Base-by-base conservation (phyloP, 2,888 invertebrate species). In the Harpalus rufipes region DNA sequence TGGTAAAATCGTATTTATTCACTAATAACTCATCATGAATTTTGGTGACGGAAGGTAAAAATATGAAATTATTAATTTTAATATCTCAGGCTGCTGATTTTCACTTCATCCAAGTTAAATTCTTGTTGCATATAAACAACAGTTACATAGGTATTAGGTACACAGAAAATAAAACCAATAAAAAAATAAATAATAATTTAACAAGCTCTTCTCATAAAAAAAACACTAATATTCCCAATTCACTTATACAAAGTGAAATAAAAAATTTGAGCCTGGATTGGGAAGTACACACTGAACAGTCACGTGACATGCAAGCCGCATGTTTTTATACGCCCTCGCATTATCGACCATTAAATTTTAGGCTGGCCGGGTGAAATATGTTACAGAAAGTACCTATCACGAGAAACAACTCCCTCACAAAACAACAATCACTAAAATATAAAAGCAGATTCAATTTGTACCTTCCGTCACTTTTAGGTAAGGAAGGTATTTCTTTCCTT, bases 311-410 rank as follows among this genome's bases (percentile, higher is more conserved):
- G 14, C 51, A 76, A 10, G 14, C 51, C 21, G 39, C 76, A 56
- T 76, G 76, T 76, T 76, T 76, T 76, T 76, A 12, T 65, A 44
- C 51, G 32, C 61, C 16, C 61, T 21, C 79, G 59, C 41, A 61
- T 61, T 80, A 59, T 61, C 80, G 80, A 80, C 80, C 80, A 63
- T 80, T 80, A 80, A 61, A 61, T 80, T 80, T 61, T 80, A 18
- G 41, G 80, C 41, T 21, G 61, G 59, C 41, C 80, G 59, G 59
- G 32, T 59, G 80, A 80, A 80, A 80, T 80, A 80, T 80, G 79
- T 25, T 58, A 25, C 79, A 32, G 59, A 18, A 51, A 10, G 44
- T 8, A 51, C 44, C 32, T 32, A 32, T 32, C 1, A 32, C 44
- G 10, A 51, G 1, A 14, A 12, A 65, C 16, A 18, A n/a, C 8